Base-by-base conservation (phyloP, 2,113 vertebrate species). In the Rhabdomys dilectus region DNA sequence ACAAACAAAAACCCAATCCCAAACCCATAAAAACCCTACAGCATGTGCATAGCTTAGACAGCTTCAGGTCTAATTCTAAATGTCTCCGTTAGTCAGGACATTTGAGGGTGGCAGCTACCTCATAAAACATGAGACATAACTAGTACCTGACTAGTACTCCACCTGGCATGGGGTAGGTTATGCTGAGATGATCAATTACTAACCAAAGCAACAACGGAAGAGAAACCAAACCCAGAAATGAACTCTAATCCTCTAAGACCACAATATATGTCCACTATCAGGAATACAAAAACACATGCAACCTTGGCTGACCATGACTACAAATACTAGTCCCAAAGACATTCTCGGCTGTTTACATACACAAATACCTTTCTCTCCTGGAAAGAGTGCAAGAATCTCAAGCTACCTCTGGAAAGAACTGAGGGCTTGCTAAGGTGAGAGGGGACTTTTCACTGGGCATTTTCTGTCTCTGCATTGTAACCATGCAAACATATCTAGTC, bases 21-120 rank as follows among this genome's bases (percentile, higher is more conserved):
- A 66, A 70, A 6, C 16, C 16, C 11, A 45, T 56, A 56, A 81
- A 81, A 51, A 15, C 11, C 0, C 31, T 60, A 68, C 48, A 3
- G 2, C 21, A 34, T 3, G 4, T 26, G 1, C n/a, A 12, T 68
- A 88, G 34, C 24, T 87, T 68, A 80, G 29, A 81, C 1, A 91
- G 60, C 53, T 94, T 58, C 51, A 29, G n/a, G 64, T 81, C 91
- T 85, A 80, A 97, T 85, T 85, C 31, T 53, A 88, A 91, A 34
- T 16, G 17, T 82, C 3, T 66, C 62, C 58, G 4, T 85, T 76
- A 77, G 22, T 85, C 51, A 68, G 34, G 10, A 81, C 58, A 78
- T 17, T 51, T 60, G 3, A 9, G 17, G n/a, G 42, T 82, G 77
- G 75, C 0, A 91, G 7, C 64, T 77, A 76, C 13, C 13, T 73